Evolutionary conservation across 2,797 vertebrate species (phyloP).

Genomic region (Eremophila alpestris): DNA sequence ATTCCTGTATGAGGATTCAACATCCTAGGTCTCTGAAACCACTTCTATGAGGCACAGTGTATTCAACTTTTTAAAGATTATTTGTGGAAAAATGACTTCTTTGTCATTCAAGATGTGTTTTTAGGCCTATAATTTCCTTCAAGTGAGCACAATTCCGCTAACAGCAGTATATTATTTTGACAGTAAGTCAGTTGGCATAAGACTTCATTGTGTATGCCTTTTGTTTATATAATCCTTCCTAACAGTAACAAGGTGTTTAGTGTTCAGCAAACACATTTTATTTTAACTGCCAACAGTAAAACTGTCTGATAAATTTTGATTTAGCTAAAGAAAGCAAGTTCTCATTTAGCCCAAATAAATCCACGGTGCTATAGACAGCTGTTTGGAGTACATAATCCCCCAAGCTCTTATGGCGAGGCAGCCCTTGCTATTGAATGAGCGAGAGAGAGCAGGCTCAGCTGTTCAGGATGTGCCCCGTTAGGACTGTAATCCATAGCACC

Average conservation of each 20-base stretch:
- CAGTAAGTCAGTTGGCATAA: slow-evolving; percentile 64
- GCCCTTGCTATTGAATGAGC: slow-evolving; percentile 30
- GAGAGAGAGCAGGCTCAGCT: slow-evolving; percentile 68
- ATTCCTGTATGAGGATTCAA: slow-evolving; percentile 7
- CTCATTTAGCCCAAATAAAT: slow-evolving; percentile 77
- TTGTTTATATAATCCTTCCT: slow-evolving; percentile 83
- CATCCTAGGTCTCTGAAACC: not conserved
- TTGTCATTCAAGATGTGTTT: slow-evolving; percentile 62
- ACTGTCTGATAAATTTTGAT: slow-evolving; percentile 87
- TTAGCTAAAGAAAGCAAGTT: slow-evolving; percentile 79
- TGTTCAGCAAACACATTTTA: slow-evolving; percentile 82
- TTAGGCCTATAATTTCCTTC: slow-evolving; percentile 68
- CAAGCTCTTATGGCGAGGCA: slow-evolving; percentile 52
- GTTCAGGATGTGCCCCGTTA: slow-evolving; percentile 70
- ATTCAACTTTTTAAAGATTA: slow-evolving; percentile 51
- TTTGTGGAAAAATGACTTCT: slow-evolving; percentile 49
- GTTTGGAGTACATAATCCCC: slow-evolving; percentile 71
- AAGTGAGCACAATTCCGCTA: slow-evolving; percentile 29
- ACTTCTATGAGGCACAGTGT: not conserved
- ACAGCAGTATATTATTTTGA: slow-evolving; percentile 66
- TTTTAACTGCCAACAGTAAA: slow-evolving; percentile 83
- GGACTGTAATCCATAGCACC: slow-evolving; percentile 48
- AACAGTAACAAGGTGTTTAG: slow-evolving; percentile 84
- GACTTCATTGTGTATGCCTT: slow-evolving; percentile 63
- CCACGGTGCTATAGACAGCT: slow-evolving; percentile 71